A percentile compares a stretch with the other conserved stretches of the same genome.
phyloP scores from a whole-genome alignment of 2,113 vertebrate genomes.

The Pionites leucogaster region DNA sequence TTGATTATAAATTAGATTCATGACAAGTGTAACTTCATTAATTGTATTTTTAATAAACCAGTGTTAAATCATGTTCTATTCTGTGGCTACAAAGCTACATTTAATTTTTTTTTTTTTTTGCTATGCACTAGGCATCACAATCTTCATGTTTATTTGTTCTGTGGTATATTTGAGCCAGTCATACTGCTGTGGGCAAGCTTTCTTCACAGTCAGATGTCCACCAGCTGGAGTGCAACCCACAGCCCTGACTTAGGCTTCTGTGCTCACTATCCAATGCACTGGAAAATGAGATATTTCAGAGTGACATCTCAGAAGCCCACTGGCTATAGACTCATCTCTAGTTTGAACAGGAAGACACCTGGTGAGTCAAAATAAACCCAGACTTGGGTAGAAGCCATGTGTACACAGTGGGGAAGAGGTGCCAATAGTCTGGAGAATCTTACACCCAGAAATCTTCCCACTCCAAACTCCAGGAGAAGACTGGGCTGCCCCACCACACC shows the following conservation, averaged over 20 bases:
- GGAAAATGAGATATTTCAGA: background rate
- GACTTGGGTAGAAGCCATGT: background rate
- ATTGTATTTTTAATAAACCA: conserved; percentile 14
- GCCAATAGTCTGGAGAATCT: background rate
- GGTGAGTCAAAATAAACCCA: background rate
- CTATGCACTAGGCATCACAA: background rate
- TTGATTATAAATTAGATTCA: background rate
- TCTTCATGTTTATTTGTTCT: background rate
- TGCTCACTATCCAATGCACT: background rate
- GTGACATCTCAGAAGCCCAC: background rate
- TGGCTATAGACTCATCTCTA: background rate
- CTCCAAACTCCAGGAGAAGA: background rate
- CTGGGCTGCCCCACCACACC: background rate
- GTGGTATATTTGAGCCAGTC: background rate
- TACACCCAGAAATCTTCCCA: background rate
- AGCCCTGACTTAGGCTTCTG: background rate
- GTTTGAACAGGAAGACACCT: background rate
- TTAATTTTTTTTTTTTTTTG: background rate
- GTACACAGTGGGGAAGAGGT: background rate
- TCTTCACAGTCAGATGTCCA: background rate
- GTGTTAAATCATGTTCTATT: background rate
- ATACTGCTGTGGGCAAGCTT: background rate
- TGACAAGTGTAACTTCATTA: background rate
- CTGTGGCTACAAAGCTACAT: background rate
- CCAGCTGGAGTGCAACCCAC: background rate